Percentiles rank a stretch among this genome's conserved stretches.
Evolutionary conservation across 2,797 vertebrate genomes (phyloP).

Genomic region (Anomalospiza imberbis): DNA sequence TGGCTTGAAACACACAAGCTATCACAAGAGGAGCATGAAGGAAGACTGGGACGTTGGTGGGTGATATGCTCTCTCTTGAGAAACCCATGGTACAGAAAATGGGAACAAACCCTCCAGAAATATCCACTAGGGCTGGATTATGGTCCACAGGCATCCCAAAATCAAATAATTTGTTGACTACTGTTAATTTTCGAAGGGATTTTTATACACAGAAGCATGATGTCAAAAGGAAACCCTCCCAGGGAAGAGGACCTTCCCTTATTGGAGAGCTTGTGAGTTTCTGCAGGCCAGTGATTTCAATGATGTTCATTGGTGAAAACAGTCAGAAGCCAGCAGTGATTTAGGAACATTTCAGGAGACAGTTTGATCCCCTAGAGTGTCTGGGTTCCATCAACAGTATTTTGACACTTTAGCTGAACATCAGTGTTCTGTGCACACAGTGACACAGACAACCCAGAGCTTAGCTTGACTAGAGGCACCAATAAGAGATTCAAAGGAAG

Average conservation of each 20-base stretch:
- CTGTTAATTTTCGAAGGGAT: background rate
- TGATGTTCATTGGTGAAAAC: background rate
- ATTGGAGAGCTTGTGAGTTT: slow-evolving; percentile 12
- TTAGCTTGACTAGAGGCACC: background rate
- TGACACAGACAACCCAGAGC: background rate
- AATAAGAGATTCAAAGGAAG: background rate
- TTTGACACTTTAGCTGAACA: background rate
- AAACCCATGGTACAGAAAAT: background rate
- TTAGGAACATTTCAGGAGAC: background rate
- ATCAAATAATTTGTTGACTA: background rate
- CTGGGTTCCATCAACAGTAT: background rate
- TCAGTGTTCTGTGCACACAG: background rate
- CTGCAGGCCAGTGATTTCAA: background rate
- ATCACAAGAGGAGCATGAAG: background rate
- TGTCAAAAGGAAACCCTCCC: slow-evolving; percentile 36
- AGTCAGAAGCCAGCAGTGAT: background rate
- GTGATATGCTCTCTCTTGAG: background rate
- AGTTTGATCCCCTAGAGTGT: background rate
- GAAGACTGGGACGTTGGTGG: background rate
- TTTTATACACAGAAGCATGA: background rate
- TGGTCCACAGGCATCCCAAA: background rate
- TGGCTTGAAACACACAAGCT: background rate
- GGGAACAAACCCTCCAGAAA: background rate
- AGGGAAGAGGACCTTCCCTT: slow-evolving; percentile 7
- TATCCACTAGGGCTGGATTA: background rate